A percentile compares a stretch with the other conserved stretches of the same genome.
Conservation (phyloP, 2,797 vertebrate species). For the Coregonus ussuriensis region DNA sequence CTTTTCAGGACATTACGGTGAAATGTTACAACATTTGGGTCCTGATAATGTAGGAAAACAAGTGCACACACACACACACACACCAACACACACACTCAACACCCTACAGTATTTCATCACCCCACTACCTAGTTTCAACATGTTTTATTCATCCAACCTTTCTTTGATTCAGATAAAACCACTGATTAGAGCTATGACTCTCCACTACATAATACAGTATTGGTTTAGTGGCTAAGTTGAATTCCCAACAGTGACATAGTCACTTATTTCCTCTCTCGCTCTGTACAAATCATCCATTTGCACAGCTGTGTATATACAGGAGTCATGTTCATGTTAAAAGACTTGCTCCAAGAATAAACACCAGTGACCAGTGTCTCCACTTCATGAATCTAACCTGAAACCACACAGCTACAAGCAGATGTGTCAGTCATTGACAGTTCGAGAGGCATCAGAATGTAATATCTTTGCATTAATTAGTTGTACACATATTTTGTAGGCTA, state of each 20-base stretch:
- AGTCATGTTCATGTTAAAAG: constrained; percentile 15
- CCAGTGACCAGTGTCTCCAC: constrained; percentile 18
- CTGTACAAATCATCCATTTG: constrained; percentile 46
- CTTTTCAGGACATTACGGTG: too few relatives aligned
- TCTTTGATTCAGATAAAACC: constrained; percentile 14
- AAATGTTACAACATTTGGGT: too few relatives aligned
- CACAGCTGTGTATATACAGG: constrained; percentile 65
- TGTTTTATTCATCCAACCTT: constrained; percentile 12
- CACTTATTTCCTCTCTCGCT: constrained; percentile 32
- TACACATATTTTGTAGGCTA: too few relatives aligned
- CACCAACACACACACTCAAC: not conserved
- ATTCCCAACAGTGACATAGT: constrained; percentile 51
- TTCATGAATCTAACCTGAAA: constrained; percentile 42
- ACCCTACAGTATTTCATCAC: constrained; percentile 6
- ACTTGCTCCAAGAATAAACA: constrained; percentile 41
- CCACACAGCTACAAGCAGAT: constrained; percentile 4
- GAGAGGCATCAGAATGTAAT: not conserved
- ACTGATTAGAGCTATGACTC: constrained; percentile 54
- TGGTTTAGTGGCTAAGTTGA: constrained; percentile 49
- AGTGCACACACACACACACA: too few relatives aligned
- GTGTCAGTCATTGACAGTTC: not conserved
- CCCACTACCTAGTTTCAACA: constrained; percentile 11
- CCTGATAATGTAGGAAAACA: too few relatives aligned
- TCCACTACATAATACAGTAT: constrained; percentile 32
- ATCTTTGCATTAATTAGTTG: not conserved